Base-by-base conservation (phyloP, 2,113 vertebrate species). In the Lagopus muta region DNA sequence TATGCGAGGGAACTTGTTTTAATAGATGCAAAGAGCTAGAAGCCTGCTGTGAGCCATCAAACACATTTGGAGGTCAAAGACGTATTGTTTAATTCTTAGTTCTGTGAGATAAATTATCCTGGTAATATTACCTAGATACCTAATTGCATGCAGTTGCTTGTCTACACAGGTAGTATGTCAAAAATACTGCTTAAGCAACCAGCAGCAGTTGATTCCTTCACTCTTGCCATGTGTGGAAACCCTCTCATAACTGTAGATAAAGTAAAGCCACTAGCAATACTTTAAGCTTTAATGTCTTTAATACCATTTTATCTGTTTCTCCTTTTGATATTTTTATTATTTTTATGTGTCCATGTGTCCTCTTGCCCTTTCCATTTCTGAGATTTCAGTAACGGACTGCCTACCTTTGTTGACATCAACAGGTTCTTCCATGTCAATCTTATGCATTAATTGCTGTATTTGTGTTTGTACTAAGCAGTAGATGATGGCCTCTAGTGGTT, bases 401-500 rank as follows among this genome's bases (percentile, higher is more conserved):
- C 12, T 81, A 32, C 25, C 8, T n/a, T 50, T 81, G 22, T 69
- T 58, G 32, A 38, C 20, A 74, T 50, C 78, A 73, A 73, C 10
- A 93, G 64, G 19, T 18, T 50, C 36, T 11, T 75, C 14, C 47
- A 48, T 82, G 43, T 89, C 60, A 92, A 67, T 81, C 30, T 78
- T 81, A 69, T 25, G 4, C 43, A 52, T 42, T 91, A 89, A 90
- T 87, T 95, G n/a, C 60, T 10, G 8, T 22, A 77, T 74, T 67
- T 72, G 19, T 88, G 7, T 52, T 95, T 92, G 58, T 88, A 92
- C 80, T 72, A 43, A 60, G 86, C 95, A 58, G 82, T 69, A 25
- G 88, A 48, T 90, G 73, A 89, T 87, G 94, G 92, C 95, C 95
- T 94, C 95, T 96, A 97, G 95, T 93, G 90, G 96, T 70, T 40